Base-by-base conservation (phyloP, 2,113 vertebrate genomes). In the Sinocyclocheilus rhinocerous region DNA sequence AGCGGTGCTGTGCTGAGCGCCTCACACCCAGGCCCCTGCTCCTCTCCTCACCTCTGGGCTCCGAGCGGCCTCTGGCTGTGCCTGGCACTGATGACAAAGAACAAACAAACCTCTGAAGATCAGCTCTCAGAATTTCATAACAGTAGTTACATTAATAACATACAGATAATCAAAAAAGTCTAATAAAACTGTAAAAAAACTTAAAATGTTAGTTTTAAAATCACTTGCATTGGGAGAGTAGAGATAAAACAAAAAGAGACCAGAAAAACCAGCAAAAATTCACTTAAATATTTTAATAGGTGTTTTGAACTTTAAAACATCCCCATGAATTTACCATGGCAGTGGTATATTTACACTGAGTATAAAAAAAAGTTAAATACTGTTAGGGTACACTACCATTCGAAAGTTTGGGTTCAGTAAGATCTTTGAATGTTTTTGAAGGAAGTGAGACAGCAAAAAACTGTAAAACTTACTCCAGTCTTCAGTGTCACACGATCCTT, bases 1-100 rank as follows among this genome's bases (percentile, higher is more conserved):
- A 97, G 45, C 96, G 97, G 67, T 95, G 96, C 63, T 96, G 92
- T 45, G 81, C 93, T n/a, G 84, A 83, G 16, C 91, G 91, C 1
- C 88, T 90, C 72, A 91, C 95, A 18, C 90, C 91, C 76, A 57
- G 90, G 50, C 91, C 84, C 6, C 81, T 90, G 63, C 91, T 95
- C 33, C 81, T 94, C 90, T 93, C 94, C 93, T 95, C 95, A 55
- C 89, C 95, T 39, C 77, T 94, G 69, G 91, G 95, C 92, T 90
- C 95, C 0, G 94, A 95, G 83, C 89, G 92, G 4, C 93, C 95
- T 1, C 94, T 92, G 1, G 92, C 76, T 1, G 92, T 91, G 50
- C 92, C 91, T 0, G 92, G 91, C 61, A 91, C 94, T 95, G 91
- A 1, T 48, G 80, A 39, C 70, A 16, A 8, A 73, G 79, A 29